Conservation (phyloP, 2,113 vertebrate species). For the Ochotona curzoniae region DNA sequence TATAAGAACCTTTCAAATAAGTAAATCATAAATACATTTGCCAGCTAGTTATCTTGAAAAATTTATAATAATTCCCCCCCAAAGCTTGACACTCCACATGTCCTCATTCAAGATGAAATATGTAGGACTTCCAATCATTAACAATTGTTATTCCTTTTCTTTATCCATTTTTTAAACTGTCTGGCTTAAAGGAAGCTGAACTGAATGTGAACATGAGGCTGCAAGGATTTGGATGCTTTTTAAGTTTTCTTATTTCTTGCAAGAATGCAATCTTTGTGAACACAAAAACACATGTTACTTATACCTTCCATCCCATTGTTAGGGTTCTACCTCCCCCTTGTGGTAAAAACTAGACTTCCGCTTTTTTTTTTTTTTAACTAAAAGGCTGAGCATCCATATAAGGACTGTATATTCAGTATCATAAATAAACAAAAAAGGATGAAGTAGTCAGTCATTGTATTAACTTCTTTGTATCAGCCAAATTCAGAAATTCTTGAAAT, state of each 20-base stretch:
- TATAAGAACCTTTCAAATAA: no score
- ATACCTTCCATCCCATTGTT: neutral
- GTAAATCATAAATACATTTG: neutral
- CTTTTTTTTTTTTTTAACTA: constrained; percentile 13
- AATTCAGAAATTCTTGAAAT: neutral
- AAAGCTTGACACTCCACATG: constrained; percentile 2
- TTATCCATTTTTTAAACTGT: neutral
- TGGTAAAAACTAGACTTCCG: constrained; percentile 59
- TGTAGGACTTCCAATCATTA: neutral
- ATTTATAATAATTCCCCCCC: neutral
- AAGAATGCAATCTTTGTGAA: constrained; percentile 2
- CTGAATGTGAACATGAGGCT: neutral
- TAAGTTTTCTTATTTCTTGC: constrained; percentile 45
- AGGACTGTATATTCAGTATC: neutral
- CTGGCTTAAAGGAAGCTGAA: neutral
- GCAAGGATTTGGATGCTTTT: constrained; percentile 17
- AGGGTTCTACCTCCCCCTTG: constrained; percentile 63
- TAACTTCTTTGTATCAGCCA: neutral
- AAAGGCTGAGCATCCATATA: neutral
- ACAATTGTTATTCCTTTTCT: constrained; percentile 8
- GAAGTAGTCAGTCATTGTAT: neutral
- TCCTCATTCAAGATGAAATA: constrained; percentile 26
- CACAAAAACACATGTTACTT: neutral
- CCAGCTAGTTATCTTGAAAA: neutral
- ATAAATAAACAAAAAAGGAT: constrained; percentile 20